Evolutionary conservation across 1,140 invertebrate genomes (phyloP).

Genomic region (Aphelenchoides fujianensis): DNA sequence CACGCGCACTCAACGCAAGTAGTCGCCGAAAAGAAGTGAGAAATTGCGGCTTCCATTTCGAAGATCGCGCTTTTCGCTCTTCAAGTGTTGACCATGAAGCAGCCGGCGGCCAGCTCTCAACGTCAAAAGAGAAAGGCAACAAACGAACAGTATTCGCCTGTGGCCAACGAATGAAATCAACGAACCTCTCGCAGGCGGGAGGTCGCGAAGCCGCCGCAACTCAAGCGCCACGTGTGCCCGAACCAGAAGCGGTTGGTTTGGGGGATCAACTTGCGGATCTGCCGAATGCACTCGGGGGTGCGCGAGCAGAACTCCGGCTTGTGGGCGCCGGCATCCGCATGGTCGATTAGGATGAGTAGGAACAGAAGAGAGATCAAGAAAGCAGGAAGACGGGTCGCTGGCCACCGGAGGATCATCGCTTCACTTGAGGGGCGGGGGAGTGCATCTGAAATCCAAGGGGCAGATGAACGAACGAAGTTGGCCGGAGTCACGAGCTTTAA

Average conservation of each 20-base stretch:
- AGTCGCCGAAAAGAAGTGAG: background rate
- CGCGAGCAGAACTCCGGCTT: conserved; percentile 31
- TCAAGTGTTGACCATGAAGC: background rate
- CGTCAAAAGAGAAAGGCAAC: background rate
- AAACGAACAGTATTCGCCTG: background rate
- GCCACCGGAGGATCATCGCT: no score
- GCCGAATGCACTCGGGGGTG: conserved; percentile 39
- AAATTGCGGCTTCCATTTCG: background rate
- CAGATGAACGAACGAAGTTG: no score
- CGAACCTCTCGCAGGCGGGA: conserved; percentile 15
- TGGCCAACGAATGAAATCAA: background rate
- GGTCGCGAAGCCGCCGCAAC: conserved; percentile 29
- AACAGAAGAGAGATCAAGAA: background rate
- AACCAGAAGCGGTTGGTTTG: conserved; percentile 52
- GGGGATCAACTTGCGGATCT: conserved; percentile 38
- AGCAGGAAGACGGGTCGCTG: no score
- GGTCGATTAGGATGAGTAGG: background rate
- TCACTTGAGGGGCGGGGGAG: no score
- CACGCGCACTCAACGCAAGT: background rate
- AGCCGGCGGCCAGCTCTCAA: conserved; percentile 22
- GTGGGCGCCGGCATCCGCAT: background rate
- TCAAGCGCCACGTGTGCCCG: conserved; percentile 45
- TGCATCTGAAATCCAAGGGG: no score
- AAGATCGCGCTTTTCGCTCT: background rate
- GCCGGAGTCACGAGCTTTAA: no score